Percentiles rank a stretch among this genome's conserved stretches.
phyloP scores from a whole-genome alignment of 2,113 vertebrate species.

The Corydoras sp. region DNA sequence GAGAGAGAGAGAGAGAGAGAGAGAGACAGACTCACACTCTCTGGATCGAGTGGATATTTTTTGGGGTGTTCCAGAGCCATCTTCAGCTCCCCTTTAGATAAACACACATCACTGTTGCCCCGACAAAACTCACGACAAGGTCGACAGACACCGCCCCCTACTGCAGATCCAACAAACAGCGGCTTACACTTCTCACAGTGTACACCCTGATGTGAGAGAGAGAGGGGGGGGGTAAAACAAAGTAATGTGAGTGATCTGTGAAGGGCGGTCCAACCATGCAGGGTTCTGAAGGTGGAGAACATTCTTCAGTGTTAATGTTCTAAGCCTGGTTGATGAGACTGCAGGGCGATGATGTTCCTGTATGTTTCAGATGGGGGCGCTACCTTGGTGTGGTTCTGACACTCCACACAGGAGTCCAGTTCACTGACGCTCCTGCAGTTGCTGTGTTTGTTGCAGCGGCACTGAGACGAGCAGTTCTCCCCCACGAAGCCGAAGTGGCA shows the following conservation, averaged over 20 bases:
- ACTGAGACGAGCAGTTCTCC: conserved; percentile 83
- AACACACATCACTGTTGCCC: conserved; percentile 79
- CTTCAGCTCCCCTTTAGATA: conserved; percentile 75
- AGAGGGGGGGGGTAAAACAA: no score
- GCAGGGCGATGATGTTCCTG: no score
- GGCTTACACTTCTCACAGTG: conserved; percentile 88
- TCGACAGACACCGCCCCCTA: conserved; percentile 76
- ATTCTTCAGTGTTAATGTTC: no score
- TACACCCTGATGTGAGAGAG: conserved; percentile 76
- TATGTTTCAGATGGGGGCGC: not conserved
- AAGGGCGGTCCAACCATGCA: no score
- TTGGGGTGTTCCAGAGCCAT: conserved; percentile 67
- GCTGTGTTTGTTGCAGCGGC: conserved; percentile 87
- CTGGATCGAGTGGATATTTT: conserved; percentile 68
- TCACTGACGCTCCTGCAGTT: conserved; percentile 75
- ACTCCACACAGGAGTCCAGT: conserved; percentile 76
- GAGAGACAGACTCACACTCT: conserved; percentile 56
- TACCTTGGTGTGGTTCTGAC: conserved; percentile 82
- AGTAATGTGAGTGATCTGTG: no score
- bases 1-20: no score
- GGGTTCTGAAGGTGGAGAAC: no score
- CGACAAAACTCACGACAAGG: conserved; percentile 80
- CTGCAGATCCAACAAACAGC: conserved; percentile 79
- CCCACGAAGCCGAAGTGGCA: conserved; percentile 89
- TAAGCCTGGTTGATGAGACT: no score